phyloP scores from a whole-genome alignment of 2,797 vertebrate species.

The Alauda arvensis region DNA sequence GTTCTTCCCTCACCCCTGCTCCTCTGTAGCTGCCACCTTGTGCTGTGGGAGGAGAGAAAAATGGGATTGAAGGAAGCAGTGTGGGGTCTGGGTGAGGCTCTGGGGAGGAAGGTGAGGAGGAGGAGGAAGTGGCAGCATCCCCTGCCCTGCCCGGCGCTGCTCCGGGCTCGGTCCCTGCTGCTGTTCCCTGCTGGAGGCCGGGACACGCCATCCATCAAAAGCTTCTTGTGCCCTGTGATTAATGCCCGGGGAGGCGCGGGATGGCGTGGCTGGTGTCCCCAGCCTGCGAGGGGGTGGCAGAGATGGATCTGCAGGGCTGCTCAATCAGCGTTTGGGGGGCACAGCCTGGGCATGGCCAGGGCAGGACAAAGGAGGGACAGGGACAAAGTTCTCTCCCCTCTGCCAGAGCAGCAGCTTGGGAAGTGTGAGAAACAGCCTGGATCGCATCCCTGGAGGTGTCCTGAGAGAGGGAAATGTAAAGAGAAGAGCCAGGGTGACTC shows the following conservation, averaged over 20 bases:
- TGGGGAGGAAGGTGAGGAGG: neutral
- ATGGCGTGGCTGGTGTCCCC: neutral
- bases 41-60: neutral
- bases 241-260: accelerated
- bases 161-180: neutral
- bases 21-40: neutral
- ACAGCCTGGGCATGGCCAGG: accelerated
- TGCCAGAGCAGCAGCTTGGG: neutral
- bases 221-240: neutral
- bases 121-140: neutral
- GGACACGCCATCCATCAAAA: neutral
- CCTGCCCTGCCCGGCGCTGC: neutral
- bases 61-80: accelerated
- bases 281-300: neutral
- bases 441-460: neutral
- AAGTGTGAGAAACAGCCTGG: accelerated
- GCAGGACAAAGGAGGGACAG: neutral
- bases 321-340: accelerated
- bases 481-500: neutral
- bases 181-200: neutral
- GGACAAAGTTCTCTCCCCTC: neutral
- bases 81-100: accelerated
- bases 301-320: neutral
- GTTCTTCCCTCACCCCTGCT: neutral
- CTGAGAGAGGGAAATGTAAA: neutral